Evolutionary conservation across 2,797 vertebrate genomes (phyloP).

Genomic region (Aselliscus stoliczkanus): DNA sequence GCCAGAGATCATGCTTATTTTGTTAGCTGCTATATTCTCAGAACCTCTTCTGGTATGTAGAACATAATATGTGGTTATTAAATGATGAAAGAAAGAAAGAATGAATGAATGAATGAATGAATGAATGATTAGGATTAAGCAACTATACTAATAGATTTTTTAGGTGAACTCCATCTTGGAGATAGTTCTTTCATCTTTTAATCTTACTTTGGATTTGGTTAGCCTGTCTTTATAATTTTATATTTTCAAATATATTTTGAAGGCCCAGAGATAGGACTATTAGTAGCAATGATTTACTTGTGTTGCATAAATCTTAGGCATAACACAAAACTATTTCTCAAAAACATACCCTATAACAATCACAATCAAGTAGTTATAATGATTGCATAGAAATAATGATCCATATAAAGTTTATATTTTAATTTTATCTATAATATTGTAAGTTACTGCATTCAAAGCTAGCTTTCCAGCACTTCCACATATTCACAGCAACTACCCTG

Average conservation of each 20-base stretch:
- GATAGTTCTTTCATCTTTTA: neutral
- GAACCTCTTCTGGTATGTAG: neutral
- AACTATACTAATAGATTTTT: neutral
- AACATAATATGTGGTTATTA: neutral
- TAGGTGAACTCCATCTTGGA: neutral
- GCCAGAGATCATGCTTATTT: neutral
- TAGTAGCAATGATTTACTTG: neutral
- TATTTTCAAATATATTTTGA: neutral
- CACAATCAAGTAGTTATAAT: neutral
- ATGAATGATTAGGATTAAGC: neutral
- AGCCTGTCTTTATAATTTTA: neutral
- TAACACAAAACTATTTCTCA: neutral
- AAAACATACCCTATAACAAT: neutral
- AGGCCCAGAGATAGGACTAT: neutral
- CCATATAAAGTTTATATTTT: neutral
- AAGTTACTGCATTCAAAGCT: neutral
- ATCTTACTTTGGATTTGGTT: neutral
- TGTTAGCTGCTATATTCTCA: neutral
- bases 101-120: neutral
- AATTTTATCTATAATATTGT: neutral
- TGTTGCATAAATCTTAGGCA: neutral
- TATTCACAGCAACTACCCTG: neutral
- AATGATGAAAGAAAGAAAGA: no score
- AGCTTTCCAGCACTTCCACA: neutral
- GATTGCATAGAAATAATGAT: neutral